phyloP scores from a whole-genome alignment of 2,113 vertebrate genomes.

The Isurus oxyrinchus region DNA sequence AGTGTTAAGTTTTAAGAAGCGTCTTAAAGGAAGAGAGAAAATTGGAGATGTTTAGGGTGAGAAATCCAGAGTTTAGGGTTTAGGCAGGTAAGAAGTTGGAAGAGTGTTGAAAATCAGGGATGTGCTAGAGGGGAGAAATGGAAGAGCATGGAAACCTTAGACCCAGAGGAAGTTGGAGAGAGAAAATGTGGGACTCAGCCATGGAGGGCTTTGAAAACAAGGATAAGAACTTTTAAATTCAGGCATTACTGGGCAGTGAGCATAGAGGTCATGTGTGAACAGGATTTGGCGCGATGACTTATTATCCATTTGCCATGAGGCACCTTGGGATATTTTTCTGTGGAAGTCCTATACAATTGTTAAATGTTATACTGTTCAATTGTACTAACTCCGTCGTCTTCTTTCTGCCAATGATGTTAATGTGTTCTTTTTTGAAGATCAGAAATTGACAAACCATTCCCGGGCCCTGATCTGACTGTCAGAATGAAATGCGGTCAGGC shows the following conservation, averaged over 20 bases:
- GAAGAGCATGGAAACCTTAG: not conserved
- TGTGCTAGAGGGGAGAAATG: not conserved
- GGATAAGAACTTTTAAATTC: not conserved
- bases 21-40: not conserved
- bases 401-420: not conserved
- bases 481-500: no score
- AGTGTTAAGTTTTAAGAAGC: not conserved
- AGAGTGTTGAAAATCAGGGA: not conserved
- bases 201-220: slow-evolving; percentile 3
- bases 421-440: not conserved
- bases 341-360: not conserved
- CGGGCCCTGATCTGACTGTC: no score
- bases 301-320: not conserved
- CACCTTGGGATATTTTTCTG: not conserved
- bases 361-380: not conserved
- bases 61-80: not conserved
- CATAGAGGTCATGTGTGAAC: not conserved
- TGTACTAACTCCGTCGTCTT: not conserved
- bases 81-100: not conserved
- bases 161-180: not conserved
- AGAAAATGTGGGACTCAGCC: not conserved
- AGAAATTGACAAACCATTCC: not conserved
- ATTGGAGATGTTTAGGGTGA: not conserved
- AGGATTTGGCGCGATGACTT: not conserved
- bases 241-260: not conserved